Evolutionary conservation across 2,113 vertebrate genomes (phyloP).

Genomic region (Chaetorhynchus papuensis): DNA sequence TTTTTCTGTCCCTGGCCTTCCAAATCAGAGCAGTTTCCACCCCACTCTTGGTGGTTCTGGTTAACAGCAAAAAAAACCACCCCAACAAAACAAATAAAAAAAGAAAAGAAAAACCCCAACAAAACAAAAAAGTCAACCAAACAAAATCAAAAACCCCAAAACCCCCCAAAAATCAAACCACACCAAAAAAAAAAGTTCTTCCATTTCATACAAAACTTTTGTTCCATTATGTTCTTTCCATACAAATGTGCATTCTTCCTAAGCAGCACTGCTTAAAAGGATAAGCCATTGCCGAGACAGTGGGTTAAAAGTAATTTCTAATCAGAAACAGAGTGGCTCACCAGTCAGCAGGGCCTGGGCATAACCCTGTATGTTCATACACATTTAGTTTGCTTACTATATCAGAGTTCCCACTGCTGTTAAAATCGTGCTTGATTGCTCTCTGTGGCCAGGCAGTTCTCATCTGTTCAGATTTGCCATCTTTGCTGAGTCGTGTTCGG

Average conservation of each 20-base stretch:
- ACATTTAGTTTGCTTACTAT: constrained; percentile 73
- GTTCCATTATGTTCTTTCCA: background rate
- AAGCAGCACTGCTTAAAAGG: background rate
- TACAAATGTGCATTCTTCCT: background rate
- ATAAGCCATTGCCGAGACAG: background rate
- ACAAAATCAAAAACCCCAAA: background rate
- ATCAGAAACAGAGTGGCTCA: background rate
- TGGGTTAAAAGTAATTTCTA: background rate
- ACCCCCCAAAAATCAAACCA: background rate
- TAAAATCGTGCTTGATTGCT: constrained; percentile 73
- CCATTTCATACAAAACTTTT: background rate
- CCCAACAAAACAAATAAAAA: no score
- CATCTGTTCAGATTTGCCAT: constrained; percentile 79
- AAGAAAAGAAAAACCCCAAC: no score
- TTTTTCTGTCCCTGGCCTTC: background rate
- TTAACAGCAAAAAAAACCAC: background rate
- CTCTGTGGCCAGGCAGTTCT: constrained; percentile 83
- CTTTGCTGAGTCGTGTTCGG: constrained; percentile 76
- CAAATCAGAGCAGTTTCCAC: background rate
- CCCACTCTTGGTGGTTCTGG: background rate
- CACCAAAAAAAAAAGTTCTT: fast-evolving
- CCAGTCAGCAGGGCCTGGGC: background rate
- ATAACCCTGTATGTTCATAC: background rate
- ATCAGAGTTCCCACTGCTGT: constrained; percentile 84
- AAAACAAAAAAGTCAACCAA: background rate